Evolutionary conservation across 2,888 invertebrate genomes (phyloP).

Genomic region (Andrena marginata): DNA sequence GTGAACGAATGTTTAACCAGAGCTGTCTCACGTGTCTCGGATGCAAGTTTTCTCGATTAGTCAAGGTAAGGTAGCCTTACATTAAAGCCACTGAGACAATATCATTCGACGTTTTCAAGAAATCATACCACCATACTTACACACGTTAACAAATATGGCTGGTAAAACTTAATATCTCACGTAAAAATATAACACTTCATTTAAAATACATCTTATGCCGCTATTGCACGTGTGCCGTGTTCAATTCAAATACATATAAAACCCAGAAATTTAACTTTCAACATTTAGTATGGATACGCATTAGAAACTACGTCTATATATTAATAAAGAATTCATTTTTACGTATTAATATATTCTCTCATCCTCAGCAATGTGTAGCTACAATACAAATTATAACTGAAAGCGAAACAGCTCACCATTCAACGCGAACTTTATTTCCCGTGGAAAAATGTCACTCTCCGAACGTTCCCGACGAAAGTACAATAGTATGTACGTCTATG

Average conservation of each 20-base stretch:
- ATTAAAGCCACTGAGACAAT: conserved; percentile 6
- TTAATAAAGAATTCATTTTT: background rate
- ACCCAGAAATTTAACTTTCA: no score
- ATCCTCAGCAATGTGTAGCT: background rate
- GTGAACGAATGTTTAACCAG: conserved; percentile 44
- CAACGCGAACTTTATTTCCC: background rate
- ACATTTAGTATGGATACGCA: no score
- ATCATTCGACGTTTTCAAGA: conserved; percentile 14
- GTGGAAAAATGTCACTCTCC: background rate
- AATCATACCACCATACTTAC: background rate
- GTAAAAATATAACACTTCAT: no score
- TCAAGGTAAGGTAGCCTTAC: conserved; percentile 39
- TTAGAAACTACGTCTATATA: no score
- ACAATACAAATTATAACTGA: background rate
- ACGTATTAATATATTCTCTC: background rate
- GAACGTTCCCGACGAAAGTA: conserved; percentile 1
- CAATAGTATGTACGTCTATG: background rate
- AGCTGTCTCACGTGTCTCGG: conserved; percentile 44
- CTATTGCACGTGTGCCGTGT: no score
- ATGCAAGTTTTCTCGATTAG: conserved; percentile 45
- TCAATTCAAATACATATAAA: no score
- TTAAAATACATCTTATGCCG: no score
- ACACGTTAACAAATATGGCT: background rate
- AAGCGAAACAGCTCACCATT: background rate
- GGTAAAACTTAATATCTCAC: no score